These are phyloP conservation scores for Mastacembelus armatus DNA, from an alignment of 2,797 vertebrate genomes.

Conservation along the genomic window DNA sequence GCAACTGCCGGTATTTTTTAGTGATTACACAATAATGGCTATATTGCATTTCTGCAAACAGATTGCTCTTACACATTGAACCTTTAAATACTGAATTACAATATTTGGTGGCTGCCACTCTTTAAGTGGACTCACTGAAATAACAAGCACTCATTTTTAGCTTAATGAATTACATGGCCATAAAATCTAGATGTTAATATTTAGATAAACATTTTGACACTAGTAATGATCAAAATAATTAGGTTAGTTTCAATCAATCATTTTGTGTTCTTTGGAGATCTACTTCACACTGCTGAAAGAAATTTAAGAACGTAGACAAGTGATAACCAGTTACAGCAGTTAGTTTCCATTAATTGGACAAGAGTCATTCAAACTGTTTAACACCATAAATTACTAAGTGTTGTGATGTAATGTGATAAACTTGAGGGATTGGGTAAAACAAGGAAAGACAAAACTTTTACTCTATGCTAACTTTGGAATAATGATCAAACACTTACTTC, in stretches of 20 bases:
- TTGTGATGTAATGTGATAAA: background rate
- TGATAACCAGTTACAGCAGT: slow-evolving; percentile 28
- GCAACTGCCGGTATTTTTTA: too few species aligned
- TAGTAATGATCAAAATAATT: slow-evolving; percentile 13
- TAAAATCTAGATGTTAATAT: slow-evolving; percentile 10
- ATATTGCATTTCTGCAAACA: too few species aligned
- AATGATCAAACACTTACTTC: slow-evolving; percentile 13
- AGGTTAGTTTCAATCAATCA: slow-evolving; percentile 18
- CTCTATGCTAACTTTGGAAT: slow-evolving; percentile 40
- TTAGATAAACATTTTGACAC: slow-evolving; percentile 6
- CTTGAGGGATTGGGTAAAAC: slow-evolving; percentile 2
- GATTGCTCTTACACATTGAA: too few species aligned
- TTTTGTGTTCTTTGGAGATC: slow-evolving; percentile 44
- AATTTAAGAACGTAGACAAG: slow-evolving; percentile 10
- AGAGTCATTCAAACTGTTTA: slow-evolving; percentile 21
- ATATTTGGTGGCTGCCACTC: background rate
- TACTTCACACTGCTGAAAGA: slow-evolving; percentile 23
- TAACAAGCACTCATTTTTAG: background rate
- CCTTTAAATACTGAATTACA: slow-evolving; percentile 12
- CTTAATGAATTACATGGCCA: background rate
- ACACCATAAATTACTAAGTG: slow-evolving; percentile 28
- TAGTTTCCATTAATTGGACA: slow-evolving; percentile 13
- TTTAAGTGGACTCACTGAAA: background rate
- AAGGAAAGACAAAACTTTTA: background rate
- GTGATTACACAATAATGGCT: too few species aligned